Base-by-base conservation (phyloP, 2,797 vertebrate genomes). In the Apogon talboti region DNA sequence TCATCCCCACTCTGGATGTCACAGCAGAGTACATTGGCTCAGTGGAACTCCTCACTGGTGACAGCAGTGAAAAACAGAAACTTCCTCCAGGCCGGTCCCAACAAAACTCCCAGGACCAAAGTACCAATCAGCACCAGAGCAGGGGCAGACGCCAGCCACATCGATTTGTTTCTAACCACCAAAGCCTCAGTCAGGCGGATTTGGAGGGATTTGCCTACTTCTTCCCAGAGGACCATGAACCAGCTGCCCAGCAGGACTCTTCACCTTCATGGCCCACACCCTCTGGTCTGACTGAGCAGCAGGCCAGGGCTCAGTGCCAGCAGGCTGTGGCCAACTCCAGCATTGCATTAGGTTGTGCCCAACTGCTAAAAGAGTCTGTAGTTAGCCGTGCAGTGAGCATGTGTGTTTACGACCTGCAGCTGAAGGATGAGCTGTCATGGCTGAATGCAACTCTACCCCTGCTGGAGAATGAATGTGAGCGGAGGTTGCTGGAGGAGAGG, bases 391-490 rank as follows among this genome's bases (percentile, higher is more conserved):
- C 56, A 0, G 30, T 94, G 18, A 48, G 63, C 1, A 96, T 97
- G 92, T 98, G 96, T 1, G 48, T 96, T 4, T 82, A 87, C 13
- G 96, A 98, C 84, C 71, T 97, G 7, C 93, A 94, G 73, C 84
- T 96, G 54, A 98, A 99, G 79, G 96, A 96, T 12, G 94, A 96
- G 37, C 78, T 75, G 33, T 60, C 76, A 0, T 96, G 95, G 96
- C 81, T 93, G 71, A 92, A 89, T 11, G 94, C 91, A 6, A 92
- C 90, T 0, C 30, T 96, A 33, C 86, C 95, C 1, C 89, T 97
- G 75, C 88, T 97, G 78, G 95, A 97, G 86, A 98, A 96, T 6
- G 95, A 96, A 91, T 97, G 96, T 49, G 96, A 97, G 88, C 92
- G 89, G 80, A 92, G 91, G 81, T 62, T 96, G 71, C 64, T 93